These are phyloP conservation scores for Polia nebulosa DNA, from an alignment of 2,888 invertebrate species.

Conservation along the genomic window DNA sequence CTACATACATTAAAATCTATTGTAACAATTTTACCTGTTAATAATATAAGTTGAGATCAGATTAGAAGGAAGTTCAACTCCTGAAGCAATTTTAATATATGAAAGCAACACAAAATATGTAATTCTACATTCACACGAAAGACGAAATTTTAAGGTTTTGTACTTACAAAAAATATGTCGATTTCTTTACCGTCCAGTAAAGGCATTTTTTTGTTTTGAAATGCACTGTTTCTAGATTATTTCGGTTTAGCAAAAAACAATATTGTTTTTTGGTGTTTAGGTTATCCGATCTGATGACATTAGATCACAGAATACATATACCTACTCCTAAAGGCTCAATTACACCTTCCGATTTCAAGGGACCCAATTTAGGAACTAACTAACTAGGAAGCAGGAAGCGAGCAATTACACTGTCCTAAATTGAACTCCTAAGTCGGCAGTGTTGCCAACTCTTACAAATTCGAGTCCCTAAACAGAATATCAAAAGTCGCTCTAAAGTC, in stretches of 20 bases:
- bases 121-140: background rate
- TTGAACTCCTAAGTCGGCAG: too few species aligned
- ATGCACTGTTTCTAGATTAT: background rate
- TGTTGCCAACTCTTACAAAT: too few species aligned
- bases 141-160: background rate
- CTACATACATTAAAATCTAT: background rate
- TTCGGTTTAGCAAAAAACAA: background rate
- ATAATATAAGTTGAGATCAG: background rate
- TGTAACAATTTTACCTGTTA: background rate
- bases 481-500: too few species aligned
- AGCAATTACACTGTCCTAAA: too few species aligned
- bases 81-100: background rate
- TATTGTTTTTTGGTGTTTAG: background rate
- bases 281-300: conserved; percentile 12
- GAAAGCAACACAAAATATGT: background rate
- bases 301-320: background rate
- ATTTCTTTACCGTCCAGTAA: conserved; percentile 87
- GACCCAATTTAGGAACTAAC: too few species aligned
- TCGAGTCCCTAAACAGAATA: too few species aligned
- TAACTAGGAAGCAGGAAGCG: too few species aligned
- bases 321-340: too few species aligned
- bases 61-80: background rate
- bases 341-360: too few species aligned
- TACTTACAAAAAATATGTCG: conserved; percentile 89
- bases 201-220: conserved; percentile 79